Evolutionary conservation across 2,888 invertebrate species (phyloP), one percentile per base, ranked within the genome.

Genomic region (Abscondita cerata): DNA sequence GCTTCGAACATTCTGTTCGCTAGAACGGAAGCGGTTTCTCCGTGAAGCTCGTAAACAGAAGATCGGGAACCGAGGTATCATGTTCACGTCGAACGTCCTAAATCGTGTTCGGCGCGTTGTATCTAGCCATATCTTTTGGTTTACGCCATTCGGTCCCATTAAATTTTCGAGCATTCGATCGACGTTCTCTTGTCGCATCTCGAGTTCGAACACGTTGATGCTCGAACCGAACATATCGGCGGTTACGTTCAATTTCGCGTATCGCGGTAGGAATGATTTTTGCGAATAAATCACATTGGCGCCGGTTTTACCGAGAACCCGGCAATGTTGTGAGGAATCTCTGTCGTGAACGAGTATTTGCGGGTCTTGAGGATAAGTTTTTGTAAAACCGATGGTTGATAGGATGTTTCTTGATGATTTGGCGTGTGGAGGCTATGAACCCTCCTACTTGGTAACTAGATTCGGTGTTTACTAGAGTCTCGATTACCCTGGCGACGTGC

Each of bases 391-490:
- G 31, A 87, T 81, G 59, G 83, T 80, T 5, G 83, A 81, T 2
- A 89, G 78, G 41, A 86, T 81, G 20, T 78, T 78, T 62, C 85
- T 84, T 11, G 86, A 82, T 1, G 81, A 79, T 19, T 84, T 84
- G 72, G 96, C 83, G 68, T 93, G 94, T 0, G 92, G 87, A n/a
- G n/a, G 11, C 88, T 86, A 96, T 91, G 81, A 92, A 96, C 4
- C 93, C 90, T n/a, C 95, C 95, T 33, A 96, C 95, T 86, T 96
- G 96, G 72, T 91, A 87, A 9, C 90, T 86, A 0, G 88, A 86
- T 77, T 95, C 94, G 1, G 80, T 82, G 20, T 90, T 89, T 12
- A 95, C 76, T 12, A 92, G 77, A 18, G 86, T 85, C 71, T 92
- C 90, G 64, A 96, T 82, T 40, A 86, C 86, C 34, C 83, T 85